Evolutionary conservation across 2,888 invertebrate species (phyloP), one percentile per base, ranked within the genome.

Genomic region (Sinodicranocentrus sp.): DNA sequence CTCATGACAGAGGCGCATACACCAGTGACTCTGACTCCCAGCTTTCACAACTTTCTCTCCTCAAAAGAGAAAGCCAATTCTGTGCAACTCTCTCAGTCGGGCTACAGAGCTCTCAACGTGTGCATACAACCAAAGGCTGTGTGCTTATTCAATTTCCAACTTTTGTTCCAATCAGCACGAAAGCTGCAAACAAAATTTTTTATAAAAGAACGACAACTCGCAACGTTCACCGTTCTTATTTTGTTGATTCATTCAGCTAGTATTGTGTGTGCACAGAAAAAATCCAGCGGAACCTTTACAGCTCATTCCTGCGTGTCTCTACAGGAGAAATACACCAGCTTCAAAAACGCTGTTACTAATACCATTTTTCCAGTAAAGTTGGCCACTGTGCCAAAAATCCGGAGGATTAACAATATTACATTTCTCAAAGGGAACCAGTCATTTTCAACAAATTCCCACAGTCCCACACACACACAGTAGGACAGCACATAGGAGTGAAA

Each of bases 81-180:
- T 39, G 6, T 52, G 17, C 1, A 23, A 2, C 54, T 39, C 33
- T 54, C 67, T 76, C 76, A 76, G 76, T 76, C 67, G 76, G 76
- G 76, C 76, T 76, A 76, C 67, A 57, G 76, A 76, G 76, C 76
- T 76, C 76, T 76, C 39, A 26, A 61, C 65, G 65, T 21, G 23
- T 17, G 17, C 26, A 75, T 25, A 19, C 44, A 48, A 26, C 13
- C 8, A 48, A 5, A 54, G 13, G 48, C 33, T 33, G 17, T 67
- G 54, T 70, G 48, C n/a, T 25, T 17, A 52, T n/a, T n/a, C n/a
- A n/a, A n/a, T n/a, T n/a, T n/a, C n/a, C n/a, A n/a, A n/a, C n/a
- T n/a, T n/a, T n/a, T n/a, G n/a, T n/a, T n/a, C n/a, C n/a, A n/a
- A n/a, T n/a, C n/a, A n/a, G n/a, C n/a, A n/a, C n/a, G n/a, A n/a